A percentile compares a stretch with the other conserved stretches of the same genome.
Conservation (phyloP, 2,888 invertebrate species). For the Tetragonula carbonaria region DNA sequence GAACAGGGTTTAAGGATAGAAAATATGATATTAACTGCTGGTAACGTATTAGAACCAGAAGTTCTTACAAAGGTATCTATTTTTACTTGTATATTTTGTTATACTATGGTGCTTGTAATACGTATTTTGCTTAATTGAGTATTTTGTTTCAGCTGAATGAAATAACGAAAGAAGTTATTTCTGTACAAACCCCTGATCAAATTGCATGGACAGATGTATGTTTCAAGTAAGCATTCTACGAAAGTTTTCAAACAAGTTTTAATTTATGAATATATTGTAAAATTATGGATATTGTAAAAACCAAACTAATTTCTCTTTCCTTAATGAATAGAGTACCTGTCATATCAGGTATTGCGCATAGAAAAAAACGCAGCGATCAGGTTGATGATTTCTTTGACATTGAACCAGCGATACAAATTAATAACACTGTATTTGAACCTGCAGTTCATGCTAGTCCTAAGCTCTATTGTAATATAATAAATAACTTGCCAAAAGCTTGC, state of each 20-base stretch:
- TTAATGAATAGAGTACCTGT: slow-evolving; percentile 78
- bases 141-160: slow-evolving; percentile 83
- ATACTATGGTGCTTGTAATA: too few species aligned
- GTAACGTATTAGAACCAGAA: slow-evolving; percentile 88
- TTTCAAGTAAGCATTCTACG: slow-evolving; percentile 84
- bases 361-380: slow-evolving; percentile 66
- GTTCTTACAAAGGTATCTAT: slow-evolving; percentile 82
- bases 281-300: not conserved
- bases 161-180: slow-evolving; percentile 85
- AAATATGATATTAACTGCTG: slow-evolving; percentile 87
- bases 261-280: not conserved
- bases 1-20: slow-evolving; percentile 88
- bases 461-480: slow-evolving; percentile 88
- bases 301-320: slow-evolving; percentile 20
- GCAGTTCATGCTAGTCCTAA: slow-evolving; percentile 86
- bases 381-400: slow-evolving; percentile 77
- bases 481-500: slow-evolving; percentile 87
- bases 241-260: slow-evolving; percentile 5
- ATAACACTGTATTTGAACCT: slow-evolving; percentile 84
- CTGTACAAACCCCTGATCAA: slow-evolving; percentile 76
- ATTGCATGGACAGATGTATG: slow-evolving; percentile 85
- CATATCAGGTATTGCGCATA: slow-evolving; percentile 68
- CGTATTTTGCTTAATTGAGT: not conserved
- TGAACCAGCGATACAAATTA: slow-evolving; percentile 68
- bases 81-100: not conserved